These are phyloP conservation scores for Orthosia cruda DNA, from an alignment of 2,888 invertebrate genomes.

Conservation along the genomic window DNA sequence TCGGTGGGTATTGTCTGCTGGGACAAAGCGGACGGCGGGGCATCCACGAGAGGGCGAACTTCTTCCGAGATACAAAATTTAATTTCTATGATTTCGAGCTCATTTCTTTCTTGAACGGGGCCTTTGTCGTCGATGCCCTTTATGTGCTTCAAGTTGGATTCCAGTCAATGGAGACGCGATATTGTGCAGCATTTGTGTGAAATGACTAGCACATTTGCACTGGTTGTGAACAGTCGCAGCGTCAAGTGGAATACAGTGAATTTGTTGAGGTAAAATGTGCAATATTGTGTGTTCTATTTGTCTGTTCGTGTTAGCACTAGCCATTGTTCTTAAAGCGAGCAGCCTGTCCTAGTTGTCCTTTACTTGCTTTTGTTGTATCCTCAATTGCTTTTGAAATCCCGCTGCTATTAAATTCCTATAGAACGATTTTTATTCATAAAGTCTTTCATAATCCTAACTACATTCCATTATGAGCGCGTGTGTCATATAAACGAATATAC, in stretches of 20 bases:
- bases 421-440: constrained; percentile 15
- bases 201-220: constrained; percentile 85
- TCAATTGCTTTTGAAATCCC: constrained; percentile 35
- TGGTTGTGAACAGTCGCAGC: constrained; percentile 72
- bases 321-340: constrained; percentile 63
- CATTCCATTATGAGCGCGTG: constrained; percentile 7
- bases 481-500: constrained; percentile 7
- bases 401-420: constrained; percentile 24
- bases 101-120: constrained; percentile 78
- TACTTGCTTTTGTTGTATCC: constrained; percentile 49
- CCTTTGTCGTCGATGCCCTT: constrained; percentile 85
- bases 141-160: constrained; percentile 83
- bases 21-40: constrained; percentile 80
- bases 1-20: constrained; percentile 82
- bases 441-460: constrained; percentile 16
- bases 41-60: constrained; percentile 75
- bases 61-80: constrained; percentile 85
- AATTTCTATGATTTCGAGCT: constrained; percentile 86
- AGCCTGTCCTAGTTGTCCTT: constrained; percentile 36
- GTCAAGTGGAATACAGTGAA: constrained; percentile 78
- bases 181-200: constrained; percentile 85
- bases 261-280: constrained; percentile 81
- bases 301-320: constrained; percentile 69
- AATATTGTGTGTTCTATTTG: constrained; percentile 77
- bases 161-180: constrained; percentile 83